Evolutionary conservation across 2,113 vertebrate species (phyloP), one percentile per base, ranked within the genome.

Genomic region (Paraplagusia blochii): DNA sequence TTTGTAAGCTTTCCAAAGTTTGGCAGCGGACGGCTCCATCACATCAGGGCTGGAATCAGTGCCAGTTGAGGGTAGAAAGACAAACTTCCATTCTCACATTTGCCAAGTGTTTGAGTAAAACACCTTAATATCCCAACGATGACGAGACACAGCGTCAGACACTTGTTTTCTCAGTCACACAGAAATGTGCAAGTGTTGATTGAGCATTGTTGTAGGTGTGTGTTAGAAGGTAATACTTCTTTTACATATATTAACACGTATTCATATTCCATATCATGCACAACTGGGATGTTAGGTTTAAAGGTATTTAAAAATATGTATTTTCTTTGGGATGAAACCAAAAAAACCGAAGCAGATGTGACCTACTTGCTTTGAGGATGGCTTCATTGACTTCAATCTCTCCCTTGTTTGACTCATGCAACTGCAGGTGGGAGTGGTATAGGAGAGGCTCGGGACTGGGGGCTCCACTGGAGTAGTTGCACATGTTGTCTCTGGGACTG

Each of bases 361-460:
- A 92, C 93, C 0, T 93, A 98, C 96, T 95, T 63, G 91, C 82
- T 84, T 94, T 96, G 43, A 98, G 86, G 60, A 90, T 67, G 55
- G 91, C 93, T 66, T 94, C 89, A 35, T 93, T 97, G 65, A 98
- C 95, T 87, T 97, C 94, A 1, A 98, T 97, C 87, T 96, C 96
- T 5, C 92, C 81, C 17, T 80, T 75, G 58, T 75, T 51, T 0
- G 92, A 90, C 44, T 93, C 91, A 45, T 92, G 91, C 66, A 90
- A 90, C 0, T 79, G 72, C 44, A 90, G 85, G 73, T 87, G 79
- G 7, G 85, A 55, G 44, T 91, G 89, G 66, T 94, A 93, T 19
- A 82, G 72, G 42, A 92, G 82, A 0, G 73, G 61, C 11, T 83
- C 83, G 4, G 38, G 38, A 11, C 38, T 40, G 38, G 38, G 38